phyloP scores from a whole-genome alignment of 2,888 invertebrate genomes.

The Dolomedes plantarius region DNA sequence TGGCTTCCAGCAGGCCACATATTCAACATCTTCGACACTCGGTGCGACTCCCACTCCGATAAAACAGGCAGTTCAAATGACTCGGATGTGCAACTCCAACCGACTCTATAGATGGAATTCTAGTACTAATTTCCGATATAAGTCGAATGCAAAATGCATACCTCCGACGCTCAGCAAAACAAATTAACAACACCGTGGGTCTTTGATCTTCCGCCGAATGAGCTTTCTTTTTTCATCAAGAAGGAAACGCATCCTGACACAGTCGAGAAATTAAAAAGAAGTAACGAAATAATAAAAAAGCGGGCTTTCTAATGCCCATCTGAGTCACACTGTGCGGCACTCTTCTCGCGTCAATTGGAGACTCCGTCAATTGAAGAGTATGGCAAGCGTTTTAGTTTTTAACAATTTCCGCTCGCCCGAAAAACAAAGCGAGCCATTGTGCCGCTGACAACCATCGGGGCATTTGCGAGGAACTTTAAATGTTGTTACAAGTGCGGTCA shows the following conservation, averaged over 20 bases:
- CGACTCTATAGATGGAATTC: too few relatives aligned
- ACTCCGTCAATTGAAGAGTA: background rate
- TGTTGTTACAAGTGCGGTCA: background rate
- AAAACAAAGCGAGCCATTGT: background rate
- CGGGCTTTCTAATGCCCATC: too few relatives aligned
- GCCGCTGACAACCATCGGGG: background rate
- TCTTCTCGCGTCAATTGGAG: background rate
- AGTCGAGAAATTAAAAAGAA: background rate
- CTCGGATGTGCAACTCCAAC: too few relatives aligned
- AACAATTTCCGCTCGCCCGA: background rate
- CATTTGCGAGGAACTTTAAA: background rate
- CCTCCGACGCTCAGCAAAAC: too few relatives aligned
- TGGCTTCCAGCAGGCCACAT: too few relatives aligned
- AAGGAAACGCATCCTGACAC: background rate
- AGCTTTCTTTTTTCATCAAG: too few relatives aligned
- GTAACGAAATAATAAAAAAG: background rate
- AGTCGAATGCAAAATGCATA: too few relatives aligned
- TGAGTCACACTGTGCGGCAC: background rate
- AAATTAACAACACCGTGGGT: background rate
- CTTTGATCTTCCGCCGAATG: too few relatives aligned
- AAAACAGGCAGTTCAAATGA: too few relatives aligned
- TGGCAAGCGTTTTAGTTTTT: background rate
- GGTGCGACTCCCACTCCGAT: too few relatives aligned
- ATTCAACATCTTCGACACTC: too few relatives aligned
- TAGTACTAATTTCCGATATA: too few relatives aligned